These are phyloP conservation scores for Stenotaenia linearis DNA, from an alignment of 2,888 invertebrate species.

Conservation along the genomic window DNA sequence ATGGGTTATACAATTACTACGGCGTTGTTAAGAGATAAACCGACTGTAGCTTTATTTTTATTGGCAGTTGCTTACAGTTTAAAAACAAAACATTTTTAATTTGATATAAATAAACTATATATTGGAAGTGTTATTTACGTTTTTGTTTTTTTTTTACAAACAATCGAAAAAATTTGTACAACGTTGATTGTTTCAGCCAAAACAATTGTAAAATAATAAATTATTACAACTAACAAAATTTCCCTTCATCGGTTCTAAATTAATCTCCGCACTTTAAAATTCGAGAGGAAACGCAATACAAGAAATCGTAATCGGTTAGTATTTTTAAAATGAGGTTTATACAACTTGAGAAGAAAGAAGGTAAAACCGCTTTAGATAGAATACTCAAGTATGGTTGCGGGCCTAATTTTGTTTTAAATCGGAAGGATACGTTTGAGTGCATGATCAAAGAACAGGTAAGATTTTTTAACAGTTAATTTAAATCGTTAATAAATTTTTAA, in stretches of 20 bases:
- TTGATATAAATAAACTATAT: neutral
- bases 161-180: too few species aligned
- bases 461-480: neutral
- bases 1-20: too few species aligned
- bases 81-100: neutral
- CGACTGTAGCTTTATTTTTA: neutral
- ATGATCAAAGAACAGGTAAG: neutral
- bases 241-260: neutral
- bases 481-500: neutral
- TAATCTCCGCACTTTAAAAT: neutral
- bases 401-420: slow-evolving; percentile 15
- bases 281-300: too few species aligned
- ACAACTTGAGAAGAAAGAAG: neutral
- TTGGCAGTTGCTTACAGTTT: neutral
- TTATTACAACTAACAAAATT: neutral
- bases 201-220: too few species aligned
- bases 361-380: neutral
- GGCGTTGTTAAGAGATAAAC: neutral
- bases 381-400: neutral
- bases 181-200: too few species aligned
- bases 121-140: neutral
- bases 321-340: neutral
- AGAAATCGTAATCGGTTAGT: too few species aligned
- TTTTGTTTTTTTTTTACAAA: neutral
- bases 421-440: neutral